Percentiles rank a stretch among this genome's conserved stretches.
phyloP scores from a whole-genome alignment of 2,113 vertebrate species.

The Pituophis catenifer region DNA sequence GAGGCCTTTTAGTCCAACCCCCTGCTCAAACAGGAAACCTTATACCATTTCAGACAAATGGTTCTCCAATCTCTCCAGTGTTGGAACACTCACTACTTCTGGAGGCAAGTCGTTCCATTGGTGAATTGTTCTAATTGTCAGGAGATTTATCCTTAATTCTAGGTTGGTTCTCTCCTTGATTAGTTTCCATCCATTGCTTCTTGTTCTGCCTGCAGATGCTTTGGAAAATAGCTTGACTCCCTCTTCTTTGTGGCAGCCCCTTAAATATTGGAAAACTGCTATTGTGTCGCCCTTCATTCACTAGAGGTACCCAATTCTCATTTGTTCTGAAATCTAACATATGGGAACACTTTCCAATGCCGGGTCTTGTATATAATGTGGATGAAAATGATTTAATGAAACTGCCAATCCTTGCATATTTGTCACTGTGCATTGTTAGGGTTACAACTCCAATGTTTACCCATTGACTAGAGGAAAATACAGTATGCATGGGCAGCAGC shows the following conservation, averaged over 20 bases:
- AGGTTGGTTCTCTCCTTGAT: background rate
- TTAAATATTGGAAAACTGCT: background rate
- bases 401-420: background rate
- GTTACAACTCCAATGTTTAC: background rate
- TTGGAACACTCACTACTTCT: background rate
- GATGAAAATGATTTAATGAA: background rate
- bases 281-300: background rate
- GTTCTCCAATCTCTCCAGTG: background rate
- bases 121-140: background rate
- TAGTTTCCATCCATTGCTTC: background rate
- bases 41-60: background rate
- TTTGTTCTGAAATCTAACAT: background rate
- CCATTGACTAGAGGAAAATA: background rate
- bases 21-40: too few relatives aligned
- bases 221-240: background rate
- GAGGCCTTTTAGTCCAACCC: background rate
- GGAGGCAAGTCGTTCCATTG: background rate
- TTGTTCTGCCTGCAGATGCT: background rate
- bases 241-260: background rate
- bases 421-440: background rate
- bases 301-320: background rate
- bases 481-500: background rate
- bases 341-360: background rate
- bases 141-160: background rate
- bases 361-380: background rate